Evolutionary conservation across 64 coral and sea anemone species (phyloP).

Genomic region (Trachythela sp.): DNA sequence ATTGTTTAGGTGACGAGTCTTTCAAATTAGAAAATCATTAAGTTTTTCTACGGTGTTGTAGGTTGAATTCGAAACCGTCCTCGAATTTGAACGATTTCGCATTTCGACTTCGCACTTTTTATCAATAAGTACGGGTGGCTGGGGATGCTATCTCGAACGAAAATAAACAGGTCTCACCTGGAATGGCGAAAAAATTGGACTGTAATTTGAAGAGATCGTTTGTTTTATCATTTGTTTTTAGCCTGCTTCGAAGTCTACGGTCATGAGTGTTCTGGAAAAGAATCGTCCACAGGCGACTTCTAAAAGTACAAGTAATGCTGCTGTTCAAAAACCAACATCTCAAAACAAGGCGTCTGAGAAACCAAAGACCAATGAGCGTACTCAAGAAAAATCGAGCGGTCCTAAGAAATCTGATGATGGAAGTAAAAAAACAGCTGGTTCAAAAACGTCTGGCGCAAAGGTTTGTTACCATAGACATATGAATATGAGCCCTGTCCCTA

Average conservation of each 20-base stretch:
- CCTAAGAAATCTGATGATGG: background rate
- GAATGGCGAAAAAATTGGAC: background rate
- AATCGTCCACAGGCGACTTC: constrained; percentile 62
- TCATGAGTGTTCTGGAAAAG: constrained; percentile 69
- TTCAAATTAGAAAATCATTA: no score
- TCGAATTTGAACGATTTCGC: no score
- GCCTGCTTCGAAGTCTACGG: constrained; percentile 66
- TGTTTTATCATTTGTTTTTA: background rate
- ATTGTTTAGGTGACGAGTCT: no score
- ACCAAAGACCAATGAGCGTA: constrained; percentile 22
- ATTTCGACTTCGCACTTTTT: no score
- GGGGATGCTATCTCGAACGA: background rate
- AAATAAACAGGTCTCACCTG: no score
- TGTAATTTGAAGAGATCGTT: background rate
- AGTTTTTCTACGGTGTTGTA: no score
- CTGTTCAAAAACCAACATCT: constrained; percentile 19
- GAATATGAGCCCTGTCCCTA: no score
- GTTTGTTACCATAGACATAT: background rate
- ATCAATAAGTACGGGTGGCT: no score
- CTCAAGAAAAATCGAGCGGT: constrained; percentile 30
- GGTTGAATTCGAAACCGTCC: no score
- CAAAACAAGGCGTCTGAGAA: background rate
- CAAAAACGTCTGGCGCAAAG: background rate
- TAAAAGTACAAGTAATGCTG: constrained; percentile 32
- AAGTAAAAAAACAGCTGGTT: background rate